Conservation (phyloP, 2,888 invertebrate species). For the Macrophya annulata region DNA sequence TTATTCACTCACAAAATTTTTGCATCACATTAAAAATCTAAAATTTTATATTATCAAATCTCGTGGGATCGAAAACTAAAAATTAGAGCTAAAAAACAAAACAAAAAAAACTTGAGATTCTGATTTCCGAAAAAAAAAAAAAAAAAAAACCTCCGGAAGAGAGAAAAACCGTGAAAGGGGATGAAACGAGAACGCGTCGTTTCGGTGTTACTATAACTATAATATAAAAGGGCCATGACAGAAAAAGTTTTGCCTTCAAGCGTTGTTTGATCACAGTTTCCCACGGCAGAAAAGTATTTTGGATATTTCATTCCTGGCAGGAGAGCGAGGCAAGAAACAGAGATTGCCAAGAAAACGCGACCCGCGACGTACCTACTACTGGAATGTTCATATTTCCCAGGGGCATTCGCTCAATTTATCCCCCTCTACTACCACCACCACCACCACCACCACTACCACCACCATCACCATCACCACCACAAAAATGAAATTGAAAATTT, state of each 20-base stretch:
- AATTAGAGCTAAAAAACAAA: neutral
- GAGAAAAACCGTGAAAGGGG: neutral
- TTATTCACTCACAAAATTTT: neutral
- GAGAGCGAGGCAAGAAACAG: neutral
- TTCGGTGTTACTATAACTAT: slow-evolving; percentile 5
- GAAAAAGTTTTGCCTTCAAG: slow-evolving; percentile 20
- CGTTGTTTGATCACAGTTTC: slow-evolving; percentile 51
- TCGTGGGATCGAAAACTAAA: neutral
- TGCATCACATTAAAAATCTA: neutral
- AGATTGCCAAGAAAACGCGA: slow-evolving; percentile 19
- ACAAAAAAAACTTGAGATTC: neutral
- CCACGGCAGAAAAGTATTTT: slow-evolving; percentile 41
- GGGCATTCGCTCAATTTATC: slow-evolving; percentile 16
- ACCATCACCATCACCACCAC: neutral
- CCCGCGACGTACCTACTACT: neutral
- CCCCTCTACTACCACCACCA: neutral
- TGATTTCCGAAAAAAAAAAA: neutral
- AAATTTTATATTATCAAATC: neutral
- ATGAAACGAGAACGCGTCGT: neutral
- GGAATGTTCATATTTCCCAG: slow-evolving; percentile 52
- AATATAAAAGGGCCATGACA: neutral
- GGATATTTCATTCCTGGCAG: slow-evolving; percentile 46
- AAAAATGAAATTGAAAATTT: slow-evolving; percentile 39
- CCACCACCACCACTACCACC: neutral
- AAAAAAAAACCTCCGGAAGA: neutral